phyloP scores from a whole-genome alignment of 2,888 invertebrate species.

The Troides oblongomaculatus region DNA sequence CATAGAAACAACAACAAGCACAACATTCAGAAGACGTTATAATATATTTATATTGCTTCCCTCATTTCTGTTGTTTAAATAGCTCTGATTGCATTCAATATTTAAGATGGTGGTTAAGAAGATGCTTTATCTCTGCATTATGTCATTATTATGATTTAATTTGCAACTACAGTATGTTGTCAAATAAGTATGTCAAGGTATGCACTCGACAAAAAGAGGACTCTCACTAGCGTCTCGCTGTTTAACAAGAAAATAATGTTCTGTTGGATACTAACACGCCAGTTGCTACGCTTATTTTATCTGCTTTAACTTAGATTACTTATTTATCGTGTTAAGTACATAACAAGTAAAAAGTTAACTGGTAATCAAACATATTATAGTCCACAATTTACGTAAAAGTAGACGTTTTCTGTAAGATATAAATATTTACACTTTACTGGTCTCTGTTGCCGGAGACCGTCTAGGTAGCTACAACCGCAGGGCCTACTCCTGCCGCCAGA shows the following conservation, averaged over 20 bases:
- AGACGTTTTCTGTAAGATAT: no score
- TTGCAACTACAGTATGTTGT: neutral
- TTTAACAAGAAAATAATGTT: conserved; percentile 16
- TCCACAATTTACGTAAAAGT: no score
- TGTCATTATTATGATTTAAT: neutral
- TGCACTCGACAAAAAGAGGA: conserved; percentile 6
- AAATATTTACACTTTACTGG: no score
- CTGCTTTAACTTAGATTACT: neutral
- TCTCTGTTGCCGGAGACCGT: no score
- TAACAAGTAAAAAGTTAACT: no score
- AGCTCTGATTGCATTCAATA: neutral
- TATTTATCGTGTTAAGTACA: neutral
- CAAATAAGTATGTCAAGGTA: conserved; percentile 10
- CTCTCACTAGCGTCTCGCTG: neutral
- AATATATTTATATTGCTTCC: no score
- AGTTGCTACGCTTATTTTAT: neutral
- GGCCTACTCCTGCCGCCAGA: no score
- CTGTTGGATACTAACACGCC: neutral
- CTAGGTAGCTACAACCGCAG: no score
- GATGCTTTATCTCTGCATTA: neutral
- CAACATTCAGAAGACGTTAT: no score
- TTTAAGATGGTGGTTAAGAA: no score
- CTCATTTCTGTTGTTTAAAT: neutral
- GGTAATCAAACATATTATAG: no score
- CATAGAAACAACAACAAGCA: no score